These are phyloP conservation scores for Orientallactaga bullata DNA, from an alignment of 2,113 vertebrate genomes.

Conservation along the genomic window DNA sequence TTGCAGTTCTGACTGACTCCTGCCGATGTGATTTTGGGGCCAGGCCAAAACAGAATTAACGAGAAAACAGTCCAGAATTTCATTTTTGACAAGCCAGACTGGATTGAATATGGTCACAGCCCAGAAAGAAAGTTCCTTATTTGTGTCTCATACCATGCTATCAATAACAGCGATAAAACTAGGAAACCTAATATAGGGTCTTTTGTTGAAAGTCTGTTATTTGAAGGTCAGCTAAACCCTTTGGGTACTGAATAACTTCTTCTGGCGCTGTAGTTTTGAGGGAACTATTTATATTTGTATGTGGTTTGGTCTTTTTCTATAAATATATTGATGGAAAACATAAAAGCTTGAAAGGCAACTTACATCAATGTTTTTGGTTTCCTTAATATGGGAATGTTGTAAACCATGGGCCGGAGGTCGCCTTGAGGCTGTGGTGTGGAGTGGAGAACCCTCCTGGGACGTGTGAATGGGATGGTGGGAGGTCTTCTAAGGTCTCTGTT, in stretches of 20 bases:
- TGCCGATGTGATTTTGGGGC: background rate
- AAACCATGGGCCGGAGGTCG: background rate
- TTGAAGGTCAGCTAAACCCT: conserved; percentile 65
- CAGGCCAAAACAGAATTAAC: conserved; percentile 51
- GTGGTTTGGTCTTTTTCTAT: conserved; percentile 53
- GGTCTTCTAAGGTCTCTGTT: background rate
- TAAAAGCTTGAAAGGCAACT: background rate
- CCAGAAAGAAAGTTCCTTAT: conserved; percentile 55
- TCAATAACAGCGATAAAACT: conserved; percentile 25
- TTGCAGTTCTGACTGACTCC: conserved; percentile 34
- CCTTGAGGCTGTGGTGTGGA: background rate
- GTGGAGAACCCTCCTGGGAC: background rate
- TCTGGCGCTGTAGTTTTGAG: background rate
- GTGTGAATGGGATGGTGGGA: fast-evolving
- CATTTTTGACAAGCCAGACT: conserved; percentile 66
- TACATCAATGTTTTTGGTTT: too few relatives aligned
- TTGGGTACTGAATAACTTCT: background rate
- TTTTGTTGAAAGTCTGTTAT: conserved; percentile 8
- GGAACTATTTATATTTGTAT: conserved; percentile 40
- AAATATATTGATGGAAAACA: conserved; percentile 55
- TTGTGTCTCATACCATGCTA: conserved; percentile 16
- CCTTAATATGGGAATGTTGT: too few relatives aligned
- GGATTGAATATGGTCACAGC: conserved; percentile 22
- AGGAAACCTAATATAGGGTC: background rate
- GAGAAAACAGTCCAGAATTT: conserved; percentile 61